Conservation (phyloP, 2,888 invertebrate genomes). For the Malacosoma neustria region DNA sequence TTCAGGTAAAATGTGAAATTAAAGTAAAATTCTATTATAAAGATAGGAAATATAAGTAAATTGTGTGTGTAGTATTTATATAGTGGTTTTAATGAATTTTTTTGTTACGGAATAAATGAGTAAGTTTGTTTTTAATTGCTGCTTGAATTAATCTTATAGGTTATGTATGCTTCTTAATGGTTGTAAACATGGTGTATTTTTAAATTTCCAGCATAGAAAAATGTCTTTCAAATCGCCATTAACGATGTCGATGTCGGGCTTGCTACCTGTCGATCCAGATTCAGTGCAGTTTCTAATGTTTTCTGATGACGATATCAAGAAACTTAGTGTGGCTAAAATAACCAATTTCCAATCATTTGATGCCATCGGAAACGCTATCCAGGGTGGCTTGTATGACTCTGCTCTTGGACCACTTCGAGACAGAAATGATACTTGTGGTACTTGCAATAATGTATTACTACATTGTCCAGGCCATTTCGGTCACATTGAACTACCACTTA, state of each 20-base stretch:
- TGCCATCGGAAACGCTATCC: conserved; percentile 84
- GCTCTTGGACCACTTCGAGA: conserved; percentile 82
- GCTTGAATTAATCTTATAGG: too few species aligned
- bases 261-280: conserved; percentile 53
- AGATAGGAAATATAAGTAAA: too few species aligned
- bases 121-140: too few species aligned
- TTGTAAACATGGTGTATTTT: too few species aligned
- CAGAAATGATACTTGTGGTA: conserved; percentile 82
- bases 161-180: too few species aligned
- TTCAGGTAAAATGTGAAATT: too few species aligned
- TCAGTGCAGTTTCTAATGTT: conserved; percentile 81
- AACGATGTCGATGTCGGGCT: conserved; percentile 33
- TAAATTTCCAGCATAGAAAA: conserved; percentile 7
- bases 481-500: conserved; percentile 91
- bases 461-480: conserved; percentile 96
- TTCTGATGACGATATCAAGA: conserved; percentile 82
- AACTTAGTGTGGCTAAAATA: conserved; percentile 87
- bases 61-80: too few species aligned
- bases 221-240: conserved; percentile 47
- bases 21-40: too few species aligned
- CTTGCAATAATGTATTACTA: conserved; percentile 80
- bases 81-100: too few species aligned
- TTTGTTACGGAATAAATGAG: too few species aligned
- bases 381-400: conserved; percentile 94
- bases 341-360: conserved; percentile 87